These are phyloP conservation scores for Lucilia cuprina DNA, from an alignment of 1,140 invertebrate species.

Conservation along the genomic window DNA sequence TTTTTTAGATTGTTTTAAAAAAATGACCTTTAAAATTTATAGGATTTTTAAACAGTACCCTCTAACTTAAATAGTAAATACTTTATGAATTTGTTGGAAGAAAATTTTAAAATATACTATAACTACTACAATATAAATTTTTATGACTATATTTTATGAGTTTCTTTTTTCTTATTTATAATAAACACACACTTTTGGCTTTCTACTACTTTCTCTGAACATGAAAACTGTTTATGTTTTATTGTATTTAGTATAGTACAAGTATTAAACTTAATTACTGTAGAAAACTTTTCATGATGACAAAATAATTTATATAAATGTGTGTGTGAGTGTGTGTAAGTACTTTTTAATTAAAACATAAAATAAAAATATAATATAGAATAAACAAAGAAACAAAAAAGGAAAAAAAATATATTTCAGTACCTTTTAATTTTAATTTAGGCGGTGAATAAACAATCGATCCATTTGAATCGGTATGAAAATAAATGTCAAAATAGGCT, in stretches of 20 bases:
- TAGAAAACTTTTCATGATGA: neutral
- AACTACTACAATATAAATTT: conserved; percentile 15
- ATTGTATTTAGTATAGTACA: neutral
- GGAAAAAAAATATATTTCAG: conserved; percentile 42
- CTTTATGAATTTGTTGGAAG: no score
- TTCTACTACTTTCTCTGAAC: no score
- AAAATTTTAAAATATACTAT: no score
- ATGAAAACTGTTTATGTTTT: no score
- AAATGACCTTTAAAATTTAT: conserved; percentile 33
- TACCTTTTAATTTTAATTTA: conserved; percentile 78
- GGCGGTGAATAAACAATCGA: conserved; percentile 72
- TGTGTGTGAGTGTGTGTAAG: neutral
- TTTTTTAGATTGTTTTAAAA: conserved; percentile 21
- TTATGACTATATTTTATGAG: conserved; percentile 30
- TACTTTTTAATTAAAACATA: neutral
- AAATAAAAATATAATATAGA: neutral
- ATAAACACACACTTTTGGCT: neutral
- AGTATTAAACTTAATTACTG: neutral
- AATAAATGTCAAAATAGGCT: conserved; percentile 79
- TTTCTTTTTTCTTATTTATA: neutral
- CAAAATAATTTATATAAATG: neutral
- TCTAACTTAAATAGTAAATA: no score
- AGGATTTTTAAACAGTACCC: conserved; percentile 6
- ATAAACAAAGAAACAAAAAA: conserved; percentile 39
- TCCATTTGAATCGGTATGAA: conserved; percentile 80